Conservation (phyloP, 2,888 invertebrate genomes). For the Conistra vaccinii region DNA sequence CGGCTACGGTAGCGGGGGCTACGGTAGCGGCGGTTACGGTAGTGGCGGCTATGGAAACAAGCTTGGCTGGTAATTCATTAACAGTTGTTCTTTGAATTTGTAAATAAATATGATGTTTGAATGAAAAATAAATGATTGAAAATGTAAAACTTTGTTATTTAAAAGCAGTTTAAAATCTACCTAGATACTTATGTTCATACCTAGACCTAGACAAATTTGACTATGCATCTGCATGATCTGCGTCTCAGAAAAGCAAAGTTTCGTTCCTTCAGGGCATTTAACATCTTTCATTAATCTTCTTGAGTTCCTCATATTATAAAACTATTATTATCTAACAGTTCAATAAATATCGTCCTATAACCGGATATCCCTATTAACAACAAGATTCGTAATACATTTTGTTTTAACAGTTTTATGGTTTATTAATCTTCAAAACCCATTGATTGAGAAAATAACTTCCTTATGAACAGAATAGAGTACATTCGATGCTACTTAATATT, state of each 20-base stretch:
- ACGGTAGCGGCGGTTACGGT: slow-evolving; percentile 23
- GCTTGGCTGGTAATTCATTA: slow-evolving; percentile 60
- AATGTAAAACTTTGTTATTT: slow-evolving; percentile 30
- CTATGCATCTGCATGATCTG: not conserved
- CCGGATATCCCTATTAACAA: slow-evolving; percentile 12
- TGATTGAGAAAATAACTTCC: slow-evolving; percentile 69
- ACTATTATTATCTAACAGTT: not conserved
- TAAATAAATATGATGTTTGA: slow-evolving; percentile 1
- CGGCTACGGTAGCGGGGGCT: slow-evolving; percentile 48
- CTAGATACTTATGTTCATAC: too few species aligned
- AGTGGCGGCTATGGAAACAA: slow-evolving; percentile 58
- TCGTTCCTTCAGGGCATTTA: too few species aligned
- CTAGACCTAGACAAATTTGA: not conserved
- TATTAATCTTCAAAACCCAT: slow-evolving; percentile 14
- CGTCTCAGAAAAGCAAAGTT: not conserved
- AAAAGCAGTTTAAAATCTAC: not conserved
- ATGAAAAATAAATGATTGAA: slow-evolving; percentile 48
- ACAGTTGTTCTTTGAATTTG: not conserved
- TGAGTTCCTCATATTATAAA: too few species aligned
- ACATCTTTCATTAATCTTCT: not conserved
- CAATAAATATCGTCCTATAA: not conserved
- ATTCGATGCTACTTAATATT: slow-evolving; percentile 37
- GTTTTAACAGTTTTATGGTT: slow-evolving; percentile 10
- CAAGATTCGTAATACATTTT: slow-evolving; percentile 2
- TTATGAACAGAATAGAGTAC: slow-evolving; percentile 52